Base-by-base conservation (phyloP, 2,113 vertebrate genomes). In the Pteronura brasiliensis region DNA sequence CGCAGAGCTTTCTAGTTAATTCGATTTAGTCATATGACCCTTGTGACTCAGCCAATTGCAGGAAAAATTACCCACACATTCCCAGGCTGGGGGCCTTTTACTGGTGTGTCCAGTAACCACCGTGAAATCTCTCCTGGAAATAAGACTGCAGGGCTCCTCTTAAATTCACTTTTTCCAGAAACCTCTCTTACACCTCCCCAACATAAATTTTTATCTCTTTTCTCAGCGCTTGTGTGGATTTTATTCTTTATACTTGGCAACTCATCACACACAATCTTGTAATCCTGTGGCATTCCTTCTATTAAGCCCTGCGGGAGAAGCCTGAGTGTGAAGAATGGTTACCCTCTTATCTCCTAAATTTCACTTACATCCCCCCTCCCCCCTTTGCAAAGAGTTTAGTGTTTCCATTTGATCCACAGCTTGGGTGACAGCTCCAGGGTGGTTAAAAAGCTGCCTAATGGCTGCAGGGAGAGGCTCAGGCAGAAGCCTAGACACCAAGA, bases 1-100 rank as follows among this genome's bases (percentile, higher is more conserved):
- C 47, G 0, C 3, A n/a, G 81, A 89, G 65, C 29, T 86, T 91
- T 97, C 86, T 92, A 8, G 74, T 91, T 97, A 95, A 96, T 97
- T 96, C 90, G 74, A 95, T 87, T 96, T 90, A 61, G n/a, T 96
- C 90, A 84, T 34, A 25, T 88, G 95, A 89, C 57, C 52, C 95
- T 90, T 95, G 21, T 89, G 71, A 67, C 63, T 94, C 76, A 80
- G 89, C 79, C 95, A 95, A 36, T 88, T 95, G 89, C 89, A 89
- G 95, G 74, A 87, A 95, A 91, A 88, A 87, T 97, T 94, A 86
- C 57, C 65, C 44, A 67, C 15, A 7, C 31, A 52, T 6, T 83
- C 31, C 23, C 8, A 84, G 79, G 42, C 49, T 90, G 63, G 57
- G 80, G 39, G 34, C 47, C 36, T 89, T 90, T 80, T 93, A 6